Evolutionary conservation across 2,113 vertebrate species (phyloP).

Genomic region (zebrafish (Danio rerio)): DNA sequence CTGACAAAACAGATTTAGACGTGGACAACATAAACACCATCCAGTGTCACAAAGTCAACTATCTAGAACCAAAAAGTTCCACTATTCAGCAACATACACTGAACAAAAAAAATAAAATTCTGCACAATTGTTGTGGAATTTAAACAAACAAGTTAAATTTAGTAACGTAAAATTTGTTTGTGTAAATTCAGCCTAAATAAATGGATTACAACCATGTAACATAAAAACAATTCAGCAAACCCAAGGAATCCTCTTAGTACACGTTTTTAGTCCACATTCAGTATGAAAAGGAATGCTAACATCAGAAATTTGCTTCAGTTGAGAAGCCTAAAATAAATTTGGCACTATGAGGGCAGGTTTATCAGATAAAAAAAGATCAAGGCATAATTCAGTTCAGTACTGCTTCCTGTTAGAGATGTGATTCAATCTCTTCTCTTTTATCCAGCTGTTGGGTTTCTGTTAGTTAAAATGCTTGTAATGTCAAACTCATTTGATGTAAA

Average conservation of each 20-base stretch:
- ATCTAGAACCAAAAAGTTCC: too few relatives aligned
- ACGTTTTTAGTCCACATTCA: too few relatives aligned
- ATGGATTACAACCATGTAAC: too few relatives aligned
- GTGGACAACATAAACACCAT: not conserved
- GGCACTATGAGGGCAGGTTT: conserved; percentile 10
- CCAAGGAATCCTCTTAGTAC: too few relatives aligned
- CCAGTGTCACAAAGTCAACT: not conserved
- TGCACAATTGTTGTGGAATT: too few relatives aligned
- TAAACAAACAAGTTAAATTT: too few relatives aligned
- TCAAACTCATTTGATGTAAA: not conserved
- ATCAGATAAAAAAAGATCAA: conserved; percentile 50
- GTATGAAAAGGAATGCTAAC: too few relatives aligned
- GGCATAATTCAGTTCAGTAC: conserved; percentile 25
- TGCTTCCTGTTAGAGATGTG: conserved; percentile 39
- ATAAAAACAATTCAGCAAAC: too few relatives aligned
- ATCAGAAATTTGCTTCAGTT: not conserved
- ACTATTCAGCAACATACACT: too few relatives aligned
- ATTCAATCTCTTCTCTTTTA: not conserved
- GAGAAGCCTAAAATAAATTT: not conserved
- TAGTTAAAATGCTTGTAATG: not conserved
- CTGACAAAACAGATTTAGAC: not conserved
- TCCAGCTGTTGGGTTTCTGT: not conserved
- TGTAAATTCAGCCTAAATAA: too few relatives aligned
- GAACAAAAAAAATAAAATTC: too few relatives aligned
- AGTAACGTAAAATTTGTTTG: too few relatives aligned